phyloP scores from a whole-genome alignment of 2,113 vertebrate genomes.

The Poeciliopsis turrubarensis region DNA sequence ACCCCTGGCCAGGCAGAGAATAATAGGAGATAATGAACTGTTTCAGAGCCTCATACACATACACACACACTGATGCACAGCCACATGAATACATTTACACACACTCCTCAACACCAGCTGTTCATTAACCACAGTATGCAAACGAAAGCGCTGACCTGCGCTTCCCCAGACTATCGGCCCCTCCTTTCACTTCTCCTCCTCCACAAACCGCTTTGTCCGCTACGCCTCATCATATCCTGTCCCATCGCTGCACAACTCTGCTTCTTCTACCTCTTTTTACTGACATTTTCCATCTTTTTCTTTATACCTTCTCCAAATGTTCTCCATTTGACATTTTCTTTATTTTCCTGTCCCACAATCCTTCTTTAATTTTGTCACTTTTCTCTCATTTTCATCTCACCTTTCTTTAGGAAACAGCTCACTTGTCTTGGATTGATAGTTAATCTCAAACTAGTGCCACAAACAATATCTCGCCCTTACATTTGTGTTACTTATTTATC shows the following conservation, averaged over 20 bases:
- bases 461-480: neutral
- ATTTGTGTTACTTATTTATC: constrained; percentile 2
- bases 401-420: neutral
- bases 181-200: constrained; percentile 28
- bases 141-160: constrained; percentile 71
- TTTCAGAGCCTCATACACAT: constrained; percentile 49
- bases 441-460: neutral
- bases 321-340: neutral
- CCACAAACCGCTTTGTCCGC: constrained; percentile 38
- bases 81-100: constrained; percentile 25
- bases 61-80: constrained; percentile 20
- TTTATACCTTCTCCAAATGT: neutral
- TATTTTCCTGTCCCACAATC: neutral
- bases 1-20: constrained; percentile 82
- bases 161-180: constrained; percentile 61
- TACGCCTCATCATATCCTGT: constrained; percentile 36
- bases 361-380: neutral
- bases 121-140: constrained; percentile 91
- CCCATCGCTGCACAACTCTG: neutral
- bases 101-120: constrained; percentile 76
- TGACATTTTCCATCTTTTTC: neutral
- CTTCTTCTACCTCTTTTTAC: neutral
- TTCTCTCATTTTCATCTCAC: neutral
- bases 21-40: constrained; percentile 77
- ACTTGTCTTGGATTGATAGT: neutral